Percentiles rank a stretch among this genome's conserved stretches.
phyloP scores from a whole-genome alignment of 1,140 invertebrate species.

The Spodoptera frugiperda region DNA sequence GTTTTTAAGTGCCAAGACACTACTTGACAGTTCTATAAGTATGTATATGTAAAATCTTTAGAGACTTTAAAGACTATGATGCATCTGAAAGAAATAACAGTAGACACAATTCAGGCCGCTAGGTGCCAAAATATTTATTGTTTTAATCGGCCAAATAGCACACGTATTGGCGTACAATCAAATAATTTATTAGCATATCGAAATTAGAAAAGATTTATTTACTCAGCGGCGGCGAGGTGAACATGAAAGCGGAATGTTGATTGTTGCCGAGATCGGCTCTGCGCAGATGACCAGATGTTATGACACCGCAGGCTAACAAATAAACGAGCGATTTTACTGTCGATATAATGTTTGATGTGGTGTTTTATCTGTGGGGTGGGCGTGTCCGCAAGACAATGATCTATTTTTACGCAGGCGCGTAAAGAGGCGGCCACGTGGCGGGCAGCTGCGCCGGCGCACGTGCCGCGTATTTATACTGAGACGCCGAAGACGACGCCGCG shows the following conservation, averaged over 20 bases:
- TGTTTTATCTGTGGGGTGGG: constrained; percentile 81
- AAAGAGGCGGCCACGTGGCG: constrained; percentile 82
- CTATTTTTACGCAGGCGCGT: constrained; percentile 80
- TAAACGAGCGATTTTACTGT: constrained; percentile 68
- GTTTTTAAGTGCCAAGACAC: constrained; percentile 64
- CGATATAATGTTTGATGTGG: constrained; percentile 77
- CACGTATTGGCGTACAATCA: constrained; percentile 46
- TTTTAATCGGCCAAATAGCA: constrained; percentile 26
- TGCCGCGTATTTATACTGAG: constrained; percentile 81
- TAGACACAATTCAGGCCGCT: constrained; percentile 7
- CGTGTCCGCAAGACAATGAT: constrained; percentile 83
- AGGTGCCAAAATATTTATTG: constrained; percentile 29
- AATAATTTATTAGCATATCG: constrained; percentile 45
- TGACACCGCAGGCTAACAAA: constrained; percentile 65
- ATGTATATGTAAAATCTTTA: constrained; percentile 42
- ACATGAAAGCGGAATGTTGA: constrained; percentile 43
- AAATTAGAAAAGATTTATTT: constrained; percentile 43
- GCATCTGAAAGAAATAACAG: neutral
- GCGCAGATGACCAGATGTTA: constrained; percentile 56
- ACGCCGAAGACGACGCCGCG: constrained; percentile 48
- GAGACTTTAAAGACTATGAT: neutral
- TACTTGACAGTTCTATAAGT: constrained; percentile 52
- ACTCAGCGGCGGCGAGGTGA: constrained; percentile 23
- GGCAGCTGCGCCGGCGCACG: constrained; percentile 82
- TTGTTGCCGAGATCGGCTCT: constrained; percentile 30